Conservation (phyloP, 2,888 invertebrate genomes). For the Himalopsyche kuldschensis region DNA sequence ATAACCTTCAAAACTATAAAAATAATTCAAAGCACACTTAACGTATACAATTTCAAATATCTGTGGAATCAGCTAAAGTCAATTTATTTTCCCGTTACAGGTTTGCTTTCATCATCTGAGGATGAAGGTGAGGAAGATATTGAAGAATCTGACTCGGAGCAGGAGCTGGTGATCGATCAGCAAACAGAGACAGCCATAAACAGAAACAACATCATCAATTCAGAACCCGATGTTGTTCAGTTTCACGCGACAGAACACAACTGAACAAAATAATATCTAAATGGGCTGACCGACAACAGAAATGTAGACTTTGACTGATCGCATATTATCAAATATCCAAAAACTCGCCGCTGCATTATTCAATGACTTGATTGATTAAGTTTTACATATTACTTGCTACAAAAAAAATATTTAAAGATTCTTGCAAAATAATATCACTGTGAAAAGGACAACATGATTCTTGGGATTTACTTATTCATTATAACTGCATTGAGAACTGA, state of each 20-base stretch:
- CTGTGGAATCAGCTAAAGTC: no score
- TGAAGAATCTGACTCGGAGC: slow-evolving; percentile 61
- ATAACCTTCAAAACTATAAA: no score
- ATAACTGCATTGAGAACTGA: no score
- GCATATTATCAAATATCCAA: background rate
- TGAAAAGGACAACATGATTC: no score
- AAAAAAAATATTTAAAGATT: no score
- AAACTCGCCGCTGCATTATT: background rate
- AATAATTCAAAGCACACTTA: no score
- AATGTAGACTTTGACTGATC: background rate
- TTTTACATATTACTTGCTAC: no score
- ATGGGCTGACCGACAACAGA: background rate
- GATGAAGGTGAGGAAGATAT: slow-evolving; percentile 64
- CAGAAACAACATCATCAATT: background rate
- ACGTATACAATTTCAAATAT: no score
- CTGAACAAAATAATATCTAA: background rate
- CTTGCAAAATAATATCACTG: no score
- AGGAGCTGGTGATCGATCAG: slow-evolving; percentile 55
- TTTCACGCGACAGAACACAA: slow-evolving; percentile 28
- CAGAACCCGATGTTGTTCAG: background rate
- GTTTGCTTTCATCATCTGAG: slow-evolving; percentile 59
- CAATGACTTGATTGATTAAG: no score
- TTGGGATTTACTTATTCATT: no score
- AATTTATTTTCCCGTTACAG: background rate
- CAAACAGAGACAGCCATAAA: slow-evolving; percentile 47